Evolutionary conservation across 2,888 invertebrate species (phyloP).

Genomic region (Pogonocherus hispidulus): DNA sequence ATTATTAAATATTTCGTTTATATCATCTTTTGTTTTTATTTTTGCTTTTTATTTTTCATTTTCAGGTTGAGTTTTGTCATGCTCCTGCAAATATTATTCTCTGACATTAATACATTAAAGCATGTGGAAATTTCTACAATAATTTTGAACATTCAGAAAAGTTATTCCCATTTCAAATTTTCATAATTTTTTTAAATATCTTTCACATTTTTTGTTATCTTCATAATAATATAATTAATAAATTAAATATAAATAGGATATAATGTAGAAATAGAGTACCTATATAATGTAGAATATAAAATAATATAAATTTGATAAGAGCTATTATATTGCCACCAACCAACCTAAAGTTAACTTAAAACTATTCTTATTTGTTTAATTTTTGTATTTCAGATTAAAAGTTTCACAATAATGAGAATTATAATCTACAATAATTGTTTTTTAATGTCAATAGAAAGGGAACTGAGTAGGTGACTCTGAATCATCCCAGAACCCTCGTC

Average conservation of each 20-base stretch:
- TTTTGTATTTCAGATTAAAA: too few species aligned
- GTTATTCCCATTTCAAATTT: background rate
- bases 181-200: background rate
- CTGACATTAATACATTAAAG: background rate
- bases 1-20: conserved; percentile 60
- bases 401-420: too few species aligned
- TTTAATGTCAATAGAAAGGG: too few species aligned
- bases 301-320: background rate
- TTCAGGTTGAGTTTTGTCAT: conserved; percentile 43
- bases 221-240: background rate
- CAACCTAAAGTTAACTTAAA: too few species aligned
- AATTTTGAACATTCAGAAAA: conserved; percentile 3
- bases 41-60: conserved; percentile 43
- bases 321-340: background rate
- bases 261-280: background rate
- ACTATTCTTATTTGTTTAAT: too few species aligned
- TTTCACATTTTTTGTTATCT: too few species aligned
- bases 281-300: too few species aligned
- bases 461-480: too few species aligned
- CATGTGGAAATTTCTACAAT: background rate
- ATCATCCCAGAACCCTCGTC: too few species aligned
- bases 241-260: background rate
- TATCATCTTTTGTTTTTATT: conserved; percentile 56
- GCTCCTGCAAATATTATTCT: conserved; percentile 51
- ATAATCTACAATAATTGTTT: too few species aligned